These are phyloP conservation scores for Poecile atricapillus DNA, from an alignment of 2,113 vertebrate genomes.

Conservation along the genomic window DNA sequence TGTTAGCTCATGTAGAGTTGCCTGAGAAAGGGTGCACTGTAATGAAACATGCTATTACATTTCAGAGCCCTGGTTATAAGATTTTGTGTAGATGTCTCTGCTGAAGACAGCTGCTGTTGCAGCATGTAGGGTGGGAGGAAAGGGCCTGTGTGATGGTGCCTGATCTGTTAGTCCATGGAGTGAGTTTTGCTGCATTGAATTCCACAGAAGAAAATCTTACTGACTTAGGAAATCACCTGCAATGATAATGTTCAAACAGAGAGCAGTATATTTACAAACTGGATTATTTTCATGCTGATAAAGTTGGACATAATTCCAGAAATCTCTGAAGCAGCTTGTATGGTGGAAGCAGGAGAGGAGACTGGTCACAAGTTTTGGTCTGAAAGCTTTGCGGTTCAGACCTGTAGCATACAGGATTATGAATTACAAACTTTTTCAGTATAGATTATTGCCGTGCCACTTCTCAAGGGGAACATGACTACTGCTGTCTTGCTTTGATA, in stretches of 20 bases:
- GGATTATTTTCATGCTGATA: not conserved
- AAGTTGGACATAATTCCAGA: not conserved
- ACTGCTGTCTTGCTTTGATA: not conserved
- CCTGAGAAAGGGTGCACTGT: not conserved
- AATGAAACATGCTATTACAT: fast-evolving
- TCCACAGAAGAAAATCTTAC: not conserved
- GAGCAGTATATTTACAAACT: not conserved
- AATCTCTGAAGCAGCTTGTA: not conserved
- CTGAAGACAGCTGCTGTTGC: not conserved
- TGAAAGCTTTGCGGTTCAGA: not conserved
- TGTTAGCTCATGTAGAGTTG: not conserved
- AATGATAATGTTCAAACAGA: not conserved
- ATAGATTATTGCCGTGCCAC: not conserved
- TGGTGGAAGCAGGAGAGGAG: not conserved
- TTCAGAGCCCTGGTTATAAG: not conserved
- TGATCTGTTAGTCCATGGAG: not conserved
- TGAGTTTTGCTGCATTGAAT: not conserved
- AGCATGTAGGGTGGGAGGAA: not conserved
- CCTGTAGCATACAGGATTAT: not conserved
- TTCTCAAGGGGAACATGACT: not conserved
- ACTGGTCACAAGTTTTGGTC: not conserved
- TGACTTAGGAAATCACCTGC: not conserved
- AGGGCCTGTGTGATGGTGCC: not conserved
- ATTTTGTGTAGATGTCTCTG: not conserved
- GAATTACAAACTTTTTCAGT: not conserved